A percentile compares a stretch with the other conserved stretches of the same genome.
Conservation (phyloP, 2,113 vertebrate species). For the Austrofundulus limnaeus region DNA sequence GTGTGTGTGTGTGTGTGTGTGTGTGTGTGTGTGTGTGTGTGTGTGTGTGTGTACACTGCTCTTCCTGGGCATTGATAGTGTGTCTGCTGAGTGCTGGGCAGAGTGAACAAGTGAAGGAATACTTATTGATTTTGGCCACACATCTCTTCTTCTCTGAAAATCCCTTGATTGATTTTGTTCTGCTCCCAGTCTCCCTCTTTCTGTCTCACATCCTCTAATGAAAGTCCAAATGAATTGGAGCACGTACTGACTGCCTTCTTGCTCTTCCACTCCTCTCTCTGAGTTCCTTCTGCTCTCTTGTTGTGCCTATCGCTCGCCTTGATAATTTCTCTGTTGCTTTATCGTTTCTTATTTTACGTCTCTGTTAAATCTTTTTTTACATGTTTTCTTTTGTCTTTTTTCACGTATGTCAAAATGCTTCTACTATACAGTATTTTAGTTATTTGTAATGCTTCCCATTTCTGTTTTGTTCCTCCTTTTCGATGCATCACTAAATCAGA, state of each 20-base stretch:
- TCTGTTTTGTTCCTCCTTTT: neutral
- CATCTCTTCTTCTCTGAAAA: constrained; percentile 63
- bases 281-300: constrained; percentile 7
- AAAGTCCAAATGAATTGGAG: constrained; percentile 80
- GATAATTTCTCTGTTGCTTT: constrained; percentile 44
- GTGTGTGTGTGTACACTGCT: neutral
- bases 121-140: constrained; percentile 79
- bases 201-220: constrained; percentile 73
- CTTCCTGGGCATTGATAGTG: constrained; percentile 48
- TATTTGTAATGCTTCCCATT: neutral
- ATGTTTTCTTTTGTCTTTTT: constrained; percentile 21
- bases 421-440: neutral
- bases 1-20: constrained; percentile 6
- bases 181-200: constrained; percentile 70
- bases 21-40: constrained; percentile 15
- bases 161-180: constrained; percentile 87
- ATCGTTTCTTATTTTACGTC: constrained; percentile 4
- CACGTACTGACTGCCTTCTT: constrained; percentile 63
- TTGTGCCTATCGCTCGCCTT: constrained; percentile 14
- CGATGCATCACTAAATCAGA: too few species aligned
- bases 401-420: constrained; percentile 33
- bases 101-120: constrained; percentile 65
- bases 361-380: constrained; percentile 23
- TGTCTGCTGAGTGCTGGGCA: constrained; percentile 60
- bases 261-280: constrained; percentile 21